Evolutionary conservation across 2,888 invertebrate species (phyloP), one percentile per base, ranked within the genome.

Genomic region (Adela reaumurella): DNA sequence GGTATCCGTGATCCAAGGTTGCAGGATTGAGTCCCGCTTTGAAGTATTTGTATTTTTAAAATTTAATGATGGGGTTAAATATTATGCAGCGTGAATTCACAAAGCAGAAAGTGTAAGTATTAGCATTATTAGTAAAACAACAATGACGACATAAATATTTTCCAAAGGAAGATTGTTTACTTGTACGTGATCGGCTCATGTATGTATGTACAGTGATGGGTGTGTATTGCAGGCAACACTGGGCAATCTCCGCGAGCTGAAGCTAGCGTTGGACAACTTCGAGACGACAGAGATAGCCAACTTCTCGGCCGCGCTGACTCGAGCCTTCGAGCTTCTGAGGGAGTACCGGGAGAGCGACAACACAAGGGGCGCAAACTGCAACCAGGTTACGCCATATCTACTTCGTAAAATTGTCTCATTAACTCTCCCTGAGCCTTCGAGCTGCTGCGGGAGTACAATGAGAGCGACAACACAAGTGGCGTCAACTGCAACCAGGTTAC

Each of bases 281-380:
- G 84, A 88, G 56, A 94, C 96, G 2, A 87, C 85, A 63, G 89
- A 91, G 60, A 95, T 97, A 59, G 97, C 98, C 16, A 95, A 98
- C 68, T 97, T 97, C 76, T 90, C 94, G 19, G 82, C 88, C 52
- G 97, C 96, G 10, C 77, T 99, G 48, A 89, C 86, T 14, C 86
- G 86, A 58, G 97, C 97, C 1, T 99, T 98, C 72, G 89, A 92
- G 60, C 81, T 97, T 43, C 82, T 98, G 51, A 83, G 85, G 68
- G 74, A 80, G 45, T 85, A 84, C 59, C 82, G 86, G 56, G 74
- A 76, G 19, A 82, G 86, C 56, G 74, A 76, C 19, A 82, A 82
- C 54, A 78, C 80, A 46, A 82, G 84, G 44, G 90, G 89, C 43
- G 88, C 90, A 43, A 81, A 79, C 55, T 84, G 84, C 62, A 80